phyloP scores from a whole-genome alignment of 1,140 invertebrate genomes.

The Proctacanthus coquilletti region DNA sequence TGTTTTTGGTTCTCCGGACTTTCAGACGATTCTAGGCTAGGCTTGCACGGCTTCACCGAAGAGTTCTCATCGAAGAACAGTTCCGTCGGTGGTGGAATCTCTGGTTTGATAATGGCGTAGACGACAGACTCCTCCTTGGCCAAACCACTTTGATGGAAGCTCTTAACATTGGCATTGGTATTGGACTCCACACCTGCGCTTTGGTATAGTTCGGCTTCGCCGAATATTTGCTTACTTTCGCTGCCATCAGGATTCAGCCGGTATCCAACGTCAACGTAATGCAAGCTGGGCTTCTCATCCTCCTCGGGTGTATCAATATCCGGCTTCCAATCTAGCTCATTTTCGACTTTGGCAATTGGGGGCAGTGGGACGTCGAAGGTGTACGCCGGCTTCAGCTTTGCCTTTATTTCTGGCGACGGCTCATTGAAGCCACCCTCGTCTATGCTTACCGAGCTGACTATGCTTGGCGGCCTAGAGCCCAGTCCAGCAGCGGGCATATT shows the following conservation, averaged over 20 bases:
- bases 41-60: too few relatives aligned
- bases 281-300: conserved; percentile 13
- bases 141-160: conserved; percentile 21
- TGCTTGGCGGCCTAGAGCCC: conserved; percentile 35
- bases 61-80: conserved; percentile 6
- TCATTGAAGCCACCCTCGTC: conserved; percentile 51
- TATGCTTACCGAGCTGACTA: conserved; percentile 35
- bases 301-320: conserved; percentile 1
- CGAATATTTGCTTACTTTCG: conserved; percentile 22
- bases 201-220: conserved; percentile 24
- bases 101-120: conserved; percentile 27
- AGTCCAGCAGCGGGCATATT: conserved; percentile 45
- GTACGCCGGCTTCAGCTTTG: conserved; percentile 35
- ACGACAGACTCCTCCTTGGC: conserved; percentile 22
- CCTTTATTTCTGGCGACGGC: conserved; percentile 44
- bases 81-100: conserved; percentile 13
- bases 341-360: conserved; percentile 1
- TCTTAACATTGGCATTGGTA: conserved; percentile 20
- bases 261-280: conserved; percentile 29
- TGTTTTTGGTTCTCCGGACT: background rate
- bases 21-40: too few relatives aligned
- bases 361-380: conserved; percentile 12
- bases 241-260: conserved; percentile 29
- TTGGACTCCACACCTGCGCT: conserved; percentile 8
- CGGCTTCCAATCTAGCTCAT: background rate